phyloP scores from a whole-genome alignment of 2,113 vertebrate species.

The Nipponia nippon region DNA sequence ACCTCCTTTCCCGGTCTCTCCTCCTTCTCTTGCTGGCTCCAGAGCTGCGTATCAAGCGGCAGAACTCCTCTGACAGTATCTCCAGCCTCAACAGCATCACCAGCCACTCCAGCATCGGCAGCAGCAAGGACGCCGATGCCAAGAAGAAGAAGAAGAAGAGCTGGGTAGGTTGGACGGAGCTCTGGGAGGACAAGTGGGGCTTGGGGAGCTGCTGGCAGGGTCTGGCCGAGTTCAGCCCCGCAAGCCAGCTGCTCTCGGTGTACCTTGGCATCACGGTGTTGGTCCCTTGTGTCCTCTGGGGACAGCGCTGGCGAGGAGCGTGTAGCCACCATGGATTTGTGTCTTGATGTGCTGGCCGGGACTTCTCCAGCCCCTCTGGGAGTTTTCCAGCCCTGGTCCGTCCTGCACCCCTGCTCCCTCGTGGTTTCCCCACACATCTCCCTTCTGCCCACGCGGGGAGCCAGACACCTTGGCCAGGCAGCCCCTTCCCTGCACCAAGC shows the following conservation, averaged over 20 bases:
- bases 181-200: neutral
- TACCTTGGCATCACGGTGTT: neutral
- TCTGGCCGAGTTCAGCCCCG: neutral
- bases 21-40: neutral
- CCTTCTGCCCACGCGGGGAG: neutral
- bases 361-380: neutral
- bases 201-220: neutral
- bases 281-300: neutral
- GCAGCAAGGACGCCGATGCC: constrained; percentile 88
- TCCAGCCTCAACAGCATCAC: constrained; percentile 94
- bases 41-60: constrained; percentile 89
- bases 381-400: neutral
- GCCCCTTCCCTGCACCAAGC: neutral
- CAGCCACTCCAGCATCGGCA: constrained; percentile 91
- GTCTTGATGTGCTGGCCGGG: neutral
- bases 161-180: constrained; percentile 78
- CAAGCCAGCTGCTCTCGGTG: neutral
- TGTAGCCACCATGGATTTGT: neutral
- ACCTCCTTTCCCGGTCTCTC: neutral
- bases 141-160: constrained; percentile 99
- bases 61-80: constrained; percentile 97
- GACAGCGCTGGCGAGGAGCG: neutral
- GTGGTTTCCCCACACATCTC: neutral
- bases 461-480: fast-evolving
- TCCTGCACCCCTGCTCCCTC: neutral